These are phyloP conservation scores for Forpus xanthops DNA, from an alignment of 2,797 vertebrate genomes.

Conservation along the genomic window DNA sequence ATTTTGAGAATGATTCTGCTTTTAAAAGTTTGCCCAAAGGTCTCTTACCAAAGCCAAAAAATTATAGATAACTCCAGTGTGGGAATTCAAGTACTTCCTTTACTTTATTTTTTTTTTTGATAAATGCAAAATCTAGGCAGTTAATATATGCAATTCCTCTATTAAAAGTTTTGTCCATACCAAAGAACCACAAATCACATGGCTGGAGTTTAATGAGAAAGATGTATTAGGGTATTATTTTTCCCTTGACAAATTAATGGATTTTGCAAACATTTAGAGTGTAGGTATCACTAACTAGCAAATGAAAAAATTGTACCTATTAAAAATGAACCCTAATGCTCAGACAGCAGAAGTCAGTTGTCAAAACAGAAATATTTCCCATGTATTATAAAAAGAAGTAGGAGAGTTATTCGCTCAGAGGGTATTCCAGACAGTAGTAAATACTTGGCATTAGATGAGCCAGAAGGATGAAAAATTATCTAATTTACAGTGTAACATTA, in stretches of 20 bases:
- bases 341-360: background rate
- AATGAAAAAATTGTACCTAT: slow-evolving; percentile 23
- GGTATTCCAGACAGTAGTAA: background rate
- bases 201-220: slow-evolving; percentile 53
- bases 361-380: background rate
- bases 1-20: background rate
- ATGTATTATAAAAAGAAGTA: background rate
- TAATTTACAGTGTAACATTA: fast-evolving
- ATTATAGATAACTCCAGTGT: background rate
- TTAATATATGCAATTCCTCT: background rate
- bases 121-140: background rate
- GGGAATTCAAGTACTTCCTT: background rate
- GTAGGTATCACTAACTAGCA: background rate
- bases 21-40: background rate
- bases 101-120: background rate
- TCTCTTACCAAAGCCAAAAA: background rate
- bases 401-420: background rate
- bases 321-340: slow-evolving; percentile 36
- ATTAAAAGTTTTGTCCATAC: slow-evolving; percentile 30
- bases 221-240: slow-evolving; percentile 33
- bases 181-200: background rate
- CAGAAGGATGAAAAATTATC: background rate
- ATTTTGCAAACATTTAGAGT: background rate
- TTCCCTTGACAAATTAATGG: slow-evolving; percentile 52
- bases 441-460: background rate